phyloP scores from a whole-genome alignment of 2,113 vertebrate species.

The Caloenas nicobarica region DNA sequence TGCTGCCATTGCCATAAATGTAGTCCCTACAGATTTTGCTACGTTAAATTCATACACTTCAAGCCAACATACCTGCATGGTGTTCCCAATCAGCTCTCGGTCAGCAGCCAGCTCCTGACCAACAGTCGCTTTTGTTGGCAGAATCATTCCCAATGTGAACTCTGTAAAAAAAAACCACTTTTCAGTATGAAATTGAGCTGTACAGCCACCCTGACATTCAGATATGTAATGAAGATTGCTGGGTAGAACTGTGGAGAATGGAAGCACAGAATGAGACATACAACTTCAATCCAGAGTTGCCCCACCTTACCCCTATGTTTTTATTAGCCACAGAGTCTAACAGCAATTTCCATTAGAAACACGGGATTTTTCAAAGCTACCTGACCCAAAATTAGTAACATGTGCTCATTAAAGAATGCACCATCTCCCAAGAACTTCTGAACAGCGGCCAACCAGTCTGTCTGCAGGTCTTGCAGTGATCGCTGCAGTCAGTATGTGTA shows the following conservation, averaged over 20 bases:
- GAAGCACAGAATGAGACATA: neutral
- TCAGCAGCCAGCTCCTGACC: conserved; percentile 33
- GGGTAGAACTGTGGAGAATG: neutral
- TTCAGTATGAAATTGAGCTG: neutral
- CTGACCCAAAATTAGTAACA: neutral
- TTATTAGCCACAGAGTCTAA: neutral
- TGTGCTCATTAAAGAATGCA: neutral
- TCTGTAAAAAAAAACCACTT: conserved; percentile 42
- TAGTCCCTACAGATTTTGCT: too few species aligned
- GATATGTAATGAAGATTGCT: accelerated
- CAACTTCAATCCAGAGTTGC: neutral
- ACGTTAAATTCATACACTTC: accelerated
- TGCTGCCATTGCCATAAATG: too few species aligned
- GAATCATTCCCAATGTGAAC: conserved; percentile 75
- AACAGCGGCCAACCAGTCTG: neutral
- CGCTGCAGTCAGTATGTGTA: neutral
- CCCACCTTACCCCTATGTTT: accelerated
- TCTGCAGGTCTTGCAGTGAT: accelerated
- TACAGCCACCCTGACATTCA: neutral
- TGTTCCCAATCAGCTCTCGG: conserved; percentile 11
- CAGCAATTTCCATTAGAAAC: neutral
- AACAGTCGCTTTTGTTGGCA: conserved; percentile 63
- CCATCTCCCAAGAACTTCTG: too few species aligned
- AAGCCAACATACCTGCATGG: neutral
- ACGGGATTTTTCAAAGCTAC: neutral